Conservation (phyloP, 2,797 vertebrate species). For the Danio aesculapii region DNA sequence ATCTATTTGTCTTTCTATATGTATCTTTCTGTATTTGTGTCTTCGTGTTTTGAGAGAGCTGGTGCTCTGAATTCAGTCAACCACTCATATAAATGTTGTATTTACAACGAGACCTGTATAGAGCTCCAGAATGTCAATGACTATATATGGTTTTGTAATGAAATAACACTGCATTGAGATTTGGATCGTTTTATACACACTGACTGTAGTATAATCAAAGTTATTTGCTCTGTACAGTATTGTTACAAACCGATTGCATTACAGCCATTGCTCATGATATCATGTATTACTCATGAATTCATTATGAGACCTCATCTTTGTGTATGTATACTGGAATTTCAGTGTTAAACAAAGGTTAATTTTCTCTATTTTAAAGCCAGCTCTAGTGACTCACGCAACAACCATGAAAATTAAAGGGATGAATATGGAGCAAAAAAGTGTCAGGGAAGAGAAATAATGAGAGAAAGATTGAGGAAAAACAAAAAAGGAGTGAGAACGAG, state of each 20-base stretch:
- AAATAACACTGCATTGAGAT: constrained; percentile 7
- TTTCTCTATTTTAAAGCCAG: constrained; percentile 22
- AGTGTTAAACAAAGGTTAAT: constrained; percentile 45
- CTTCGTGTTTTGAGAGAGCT: not conserved
- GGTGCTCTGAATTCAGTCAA: not conserved
- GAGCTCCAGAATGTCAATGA: not conserved
- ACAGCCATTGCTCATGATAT: constrained; percentile 19
- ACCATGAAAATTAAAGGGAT: constrained; percentile 22
- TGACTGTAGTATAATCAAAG: constrained; percentile 9
- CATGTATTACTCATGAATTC: constrained; percentile 24
- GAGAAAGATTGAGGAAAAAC: constrained; percentile 20
- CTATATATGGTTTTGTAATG: not conserved
- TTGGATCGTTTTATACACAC: not conserved
- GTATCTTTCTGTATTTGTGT: not conserved
- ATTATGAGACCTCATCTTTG: constrained; percentile 26
- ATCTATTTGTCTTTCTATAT: no score
- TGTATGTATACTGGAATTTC: constrained; percentile 18
- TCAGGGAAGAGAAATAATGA: constrained; percentile 3
- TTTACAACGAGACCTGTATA: not conserved
- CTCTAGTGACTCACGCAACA: constrained; percentile 48
- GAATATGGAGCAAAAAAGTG: constrained; percentile 30
- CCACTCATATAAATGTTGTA: no score
- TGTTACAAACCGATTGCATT: constrained; percentile 30
- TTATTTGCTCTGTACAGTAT: not conserved
- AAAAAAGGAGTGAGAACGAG: constrained; percentile 17